phyloP scores from a whole-genome alignment of 2,888 invertebrate species.

The Ligdia adustata region DNA sequence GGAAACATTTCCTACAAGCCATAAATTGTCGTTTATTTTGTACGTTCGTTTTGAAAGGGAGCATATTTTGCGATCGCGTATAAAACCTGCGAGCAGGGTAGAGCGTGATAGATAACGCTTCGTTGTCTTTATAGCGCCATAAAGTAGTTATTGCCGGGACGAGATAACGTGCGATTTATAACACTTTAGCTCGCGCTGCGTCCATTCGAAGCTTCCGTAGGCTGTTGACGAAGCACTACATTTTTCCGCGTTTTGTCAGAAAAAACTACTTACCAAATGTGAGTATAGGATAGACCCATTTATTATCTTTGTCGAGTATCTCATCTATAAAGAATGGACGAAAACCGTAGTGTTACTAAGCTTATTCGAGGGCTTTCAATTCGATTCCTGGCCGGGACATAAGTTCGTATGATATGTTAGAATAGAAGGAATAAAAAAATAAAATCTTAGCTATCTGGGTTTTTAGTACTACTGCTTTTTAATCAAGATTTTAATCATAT shows the following conservation, averaged over 20 bases:
- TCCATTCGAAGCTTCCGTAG: conserved; percentile 37
- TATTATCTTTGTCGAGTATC: no score
- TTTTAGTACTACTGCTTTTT: no score
- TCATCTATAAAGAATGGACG: no score
- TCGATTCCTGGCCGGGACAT: no score
- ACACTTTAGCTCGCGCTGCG: conserved; percentile 58
- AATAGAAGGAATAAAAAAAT: no score
- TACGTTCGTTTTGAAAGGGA: conserved; percentile 5
- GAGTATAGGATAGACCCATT: no score
- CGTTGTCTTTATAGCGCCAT: conserved; percentile 68
- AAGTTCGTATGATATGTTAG: no score
- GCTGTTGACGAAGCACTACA: conserved; percentile 43
- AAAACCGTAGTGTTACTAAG: no score
- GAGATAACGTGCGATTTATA: conserved; percentile 63
- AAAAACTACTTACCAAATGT: no score
- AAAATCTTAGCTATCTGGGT: no score
- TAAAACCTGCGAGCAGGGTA: conserved; percentile 37
- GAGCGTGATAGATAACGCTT: conserved; percentile 55
- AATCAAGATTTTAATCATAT: no score
- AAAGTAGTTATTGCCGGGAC: conserved; percentile 69
- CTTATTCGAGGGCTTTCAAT: no score
- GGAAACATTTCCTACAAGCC: conserved; percentile 20
- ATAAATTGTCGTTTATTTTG: conserved; percentile 15
- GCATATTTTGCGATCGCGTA: conserved; percentile 24
- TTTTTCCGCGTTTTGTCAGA: conserved; percentile 39